These are phyloP conservation scores for Aleiodes leptofemur DNA, from an alignment of 2,888 invertebrate genomes.

Conservation along the genomic window DNA sequence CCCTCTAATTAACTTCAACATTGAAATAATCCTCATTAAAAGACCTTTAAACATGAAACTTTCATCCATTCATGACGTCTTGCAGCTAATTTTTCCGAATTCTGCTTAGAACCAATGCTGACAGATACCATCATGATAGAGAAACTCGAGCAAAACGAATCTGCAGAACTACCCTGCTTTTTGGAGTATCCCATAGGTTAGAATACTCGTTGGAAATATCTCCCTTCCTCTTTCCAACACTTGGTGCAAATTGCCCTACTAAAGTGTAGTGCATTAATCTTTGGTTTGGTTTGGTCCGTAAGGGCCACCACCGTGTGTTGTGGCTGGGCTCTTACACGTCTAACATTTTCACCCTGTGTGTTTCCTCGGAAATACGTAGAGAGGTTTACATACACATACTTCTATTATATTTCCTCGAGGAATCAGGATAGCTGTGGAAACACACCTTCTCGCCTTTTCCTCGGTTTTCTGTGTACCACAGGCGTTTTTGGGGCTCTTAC, in stretches of 20 bases:
- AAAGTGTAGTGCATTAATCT: conserved; percentile 75
- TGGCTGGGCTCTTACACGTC: conserved; percentile 70
- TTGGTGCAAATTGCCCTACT: conserved; percentile 75
- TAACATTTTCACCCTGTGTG: conserved; percentile 52
- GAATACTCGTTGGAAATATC: neutral
- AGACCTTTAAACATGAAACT: too few species aligned
- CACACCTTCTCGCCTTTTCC: conserved; percentile 42
- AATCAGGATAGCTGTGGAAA: neutral
- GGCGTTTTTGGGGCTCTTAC: conserved; percentile 50
- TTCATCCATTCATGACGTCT: too few species aligned
- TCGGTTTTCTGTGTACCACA: conserved; percentile 29
- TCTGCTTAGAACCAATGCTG: neutral
- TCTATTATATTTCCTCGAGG: conserved; percentile 55
- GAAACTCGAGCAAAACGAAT: conserved; percentile 62
- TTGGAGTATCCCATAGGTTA: conserved; percentile 24
- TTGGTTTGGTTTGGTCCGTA: conserved; percentile 71
- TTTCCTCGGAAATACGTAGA: neutral
- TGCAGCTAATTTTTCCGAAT: conserved; percentile 10
- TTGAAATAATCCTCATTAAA: too few species aligned
- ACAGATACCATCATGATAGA: conserved; percentile 45
- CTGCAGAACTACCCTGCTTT: conserved; percentile 60
- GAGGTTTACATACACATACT: conserved; percentile 64
- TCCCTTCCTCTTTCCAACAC: conserved; percentile 64
- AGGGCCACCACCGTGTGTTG: conserved; percentile 69
- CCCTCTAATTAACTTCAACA: neutral